A percentile compares a stretch with the other conserved stretches of the same genome.
Evolutionary conservation across 2,888 invertebrate species (phyloP).

Genomic region (Atethmia centrago): DNA sequence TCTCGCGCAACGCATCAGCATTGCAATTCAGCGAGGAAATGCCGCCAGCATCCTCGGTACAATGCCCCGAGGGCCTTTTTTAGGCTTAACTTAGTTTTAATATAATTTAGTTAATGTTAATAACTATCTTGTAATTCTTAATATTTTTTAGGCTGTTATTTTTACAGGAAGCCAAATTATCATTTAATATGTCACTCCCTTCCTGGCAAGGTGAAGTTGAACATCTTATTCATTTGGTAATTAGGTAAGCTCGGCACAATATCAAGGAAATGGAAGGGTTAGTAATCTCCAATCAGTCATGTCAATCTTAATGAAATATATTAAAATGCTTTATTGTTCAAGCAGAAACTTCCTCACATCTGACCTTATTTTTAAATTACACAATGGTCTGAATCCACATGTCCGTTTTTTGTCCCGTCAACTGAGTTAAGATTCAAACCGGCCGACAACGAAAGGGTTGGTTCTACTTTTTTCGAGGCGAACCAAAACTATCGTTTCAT

Average conservation of each 20-base stretch:
- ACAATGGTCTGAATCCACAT: constrained; percentile 83
- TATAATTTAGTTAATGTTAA: too few relatives aligned
- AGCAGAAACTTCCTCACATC: constrained; percentile 84
- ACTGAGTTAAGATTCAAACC: constrained; percentile 80
- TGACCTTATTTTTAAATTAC: constrained; percentile 82
- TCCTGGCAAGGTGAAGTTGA: constrained; percentile 57
- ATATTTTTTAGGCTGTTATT: too few relatives aligned
- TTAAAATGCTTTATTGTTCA: constrained; percentile 88
- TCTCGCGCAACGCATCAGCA: too few relatives aligned
- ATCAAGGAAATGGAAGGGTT: constrained; percentile 76
- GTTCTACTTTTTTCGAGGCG: constrained; percentile 78
- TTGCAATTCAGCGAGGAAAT: too few relatives aligned
- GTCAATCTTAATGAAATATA: constrained; percentile 90
- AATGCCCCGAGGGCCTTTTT: too few relatives aligned
- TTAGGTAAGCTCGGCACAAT: constrained; percentile 63
- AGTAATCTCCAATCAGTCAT: constrained; percentile 82
- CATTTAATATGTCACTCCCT: constrained; percentile 50
- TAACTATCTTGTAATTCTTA: too few relatives aligned
- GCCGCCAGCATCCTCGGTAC: too few relatives aligned
- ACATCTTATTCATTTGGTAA: constrained; percentile 62
- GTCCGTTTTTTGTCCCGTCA: constrained; percentile 84
- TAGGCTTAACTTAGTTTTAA: too few relatives aligned
- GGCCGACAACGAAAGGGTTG: constrained; percentile 87
- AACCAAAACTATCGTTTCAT: constrained; percentile 83
- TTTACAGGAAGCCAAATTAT: constrained; percentile 48